Conservation (phyloP, 2,797 vertebrate genomes). For the Microchirus variegatus region DNA sequence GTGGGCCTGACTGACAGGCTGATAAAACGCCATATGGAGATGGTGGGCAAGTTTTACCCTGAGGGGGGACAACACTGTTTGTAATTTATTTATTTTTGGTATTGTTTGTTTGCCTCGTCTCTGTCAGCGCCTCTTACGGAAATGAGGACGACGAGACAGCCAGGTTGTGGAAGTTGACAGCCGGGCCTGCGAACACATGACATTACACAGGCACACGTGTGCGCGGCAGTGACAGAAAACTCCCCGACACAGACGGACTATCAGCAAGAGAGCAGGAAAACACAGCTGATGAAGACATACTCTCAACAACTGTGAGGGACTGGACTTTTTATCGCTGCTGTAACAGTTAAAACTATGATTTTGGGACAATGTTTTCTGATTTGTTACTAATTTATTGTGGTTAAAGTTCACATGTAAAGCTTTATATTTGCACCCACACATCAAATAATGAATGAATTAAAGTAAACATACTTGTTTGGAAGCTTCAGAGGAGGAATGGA, state of each 20-base stretch:
- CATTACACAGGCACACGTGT: constrained; percentile 27
- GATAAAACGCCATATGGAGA: constrained; percentile 83
- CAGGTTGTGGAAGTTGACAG: constrained; percentile 63
- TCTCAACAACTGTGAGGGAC: no score
- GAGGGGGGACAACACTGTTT: constrained; percentile 69
- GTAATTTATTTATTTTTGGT: constrained; percentile 55
- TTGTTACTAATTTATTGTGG: no score
- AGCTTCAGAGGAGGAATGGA: constrained; percentile 87
- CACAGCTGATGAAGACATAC: no score
- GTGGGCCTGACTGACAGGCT: constrained; percentile 77
- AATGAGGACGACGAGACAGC: constrained; percentile 65
- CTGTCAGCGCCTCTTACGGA: constrained; percentile 74
- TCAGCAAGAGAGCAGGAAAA: no score
- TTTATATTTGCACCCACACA: constrained; percentile 1
- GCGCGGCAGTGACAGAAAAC: constrained; percentile 44
- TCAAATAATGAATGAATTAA: constrained; percentile 20
- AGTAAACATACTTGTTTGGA: constrained; percentile 90
- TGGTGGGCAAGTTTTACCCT: constrained; percentile 74
- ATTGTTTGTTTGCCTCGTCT: constrained; percentile 65
- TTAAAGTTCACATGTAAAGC: no score
- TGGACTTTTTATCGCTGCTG: no score
- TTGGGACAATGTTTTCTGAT: no score
- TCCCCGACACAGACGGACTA: constrained; percentile 48
- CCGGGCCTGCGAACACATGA: constrained; percentile 18
- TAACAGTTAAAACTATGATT: no score